Percentiles rank a stretch among this genome's conserved stretches.
Conservation (phyloP, 2,797 vertebrate species). For the Smutsia gigantea region DNA sequence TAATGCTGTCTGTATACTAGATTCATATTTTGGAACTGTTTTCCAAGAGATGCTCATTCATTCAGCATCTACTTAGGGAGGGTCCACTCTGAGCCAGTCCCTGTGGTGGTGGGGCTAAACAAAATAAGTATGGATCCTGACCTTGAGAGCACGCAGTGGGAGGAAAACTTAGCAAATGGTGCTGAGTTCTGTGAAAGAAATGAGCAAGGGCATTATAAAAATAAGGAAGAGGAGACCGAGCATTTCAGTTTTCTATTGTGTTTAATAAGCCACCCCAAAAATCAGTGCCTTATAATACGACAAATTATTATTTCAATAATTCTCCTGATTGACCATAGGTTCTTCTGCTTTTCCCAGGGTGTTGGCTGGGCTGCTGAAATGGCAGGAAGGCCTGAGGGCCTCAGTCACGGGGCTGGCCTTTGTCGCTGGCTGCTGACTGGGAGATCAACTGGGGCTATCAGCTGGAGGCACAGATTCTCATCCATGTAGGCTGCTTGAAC, state of each 20-base stretch:
- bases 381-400: background rate
- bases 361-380: background rate
- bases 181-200: background rate
- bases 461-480: background rate
- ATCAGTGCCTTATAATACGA: background rate
- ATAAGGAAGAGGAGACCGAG: background rate
- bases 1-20: background rate
- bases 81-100: background rate
- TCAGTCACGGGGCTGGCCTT: fast-evolving
- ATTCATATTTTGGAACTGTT: background rate
- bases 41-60: background rate
- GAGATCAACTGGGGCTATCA: background rate
- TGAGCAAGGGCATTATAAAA: background rate
- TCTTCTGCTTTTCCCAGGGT: background rate
- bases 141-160: background rate
- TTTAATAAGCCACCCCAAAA: background rate
- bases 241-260: background rate
- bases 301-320: background rate
- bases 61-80: background rate
- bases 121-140: background rate
- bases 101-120: background rate
- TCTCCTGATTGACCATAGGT: background rate
- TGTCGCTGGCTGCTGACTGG: background rate
- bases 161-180: background rate
- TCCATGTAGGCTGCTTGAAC: background rate